phyloP scores from a whole-genome alignment of 2,888 invertebrate species.

The Cheilosia vernalis region DNA sequence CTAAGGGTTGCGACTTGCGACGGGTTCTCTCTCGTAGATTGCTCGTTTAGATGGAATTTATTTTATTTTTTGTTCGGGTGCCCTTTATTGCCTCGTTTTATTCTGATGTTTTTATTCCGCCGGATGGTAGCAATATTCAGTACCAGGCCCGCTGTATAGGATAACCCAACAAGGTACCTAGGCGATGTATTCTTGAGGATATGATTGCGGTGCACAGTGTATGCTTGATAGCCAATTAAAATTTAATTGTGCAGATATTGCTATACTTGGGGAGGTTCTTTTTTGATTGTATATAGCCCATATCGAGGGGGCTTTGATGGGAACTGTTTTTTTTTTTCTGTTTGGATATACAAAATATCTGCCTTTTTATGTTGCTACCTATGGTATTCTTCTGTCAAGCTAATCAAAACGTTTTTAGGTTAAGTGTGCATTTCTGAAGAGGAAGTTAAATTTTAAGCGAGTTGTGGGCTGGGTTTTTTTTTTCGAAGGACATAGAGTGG shows the following conservation, averaged over 20 bases:
- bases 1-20: slow-evolving; percentile 16
- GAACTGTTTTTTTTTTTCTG: slow-evolving; percentile 13
- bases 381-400: neutral
- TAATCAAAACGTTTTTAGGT: slow-evolving; percentile 36
- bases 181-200: slow-evolving; percentile 28
- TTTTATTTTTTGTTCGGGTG: slow-evolving; percentile 1
- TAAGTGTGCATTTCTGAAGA: slow-evolving; percentile 42
- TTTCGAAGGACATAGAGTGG: slow-evolving; percentile 3
- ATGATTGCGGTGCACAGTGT: slow-evolving; percentile 23
- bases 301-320: slow-evolving; percentile 2
- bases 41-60: slow-evolving; percentile 43
- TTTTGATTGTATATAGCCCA: neutral
- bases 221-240: slow-evolving; percentile 70
- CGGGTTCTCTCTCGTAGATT: slow-evolving; percentile 29
- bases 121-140: neutral
- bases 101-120: slow-evolving; percentile 21
- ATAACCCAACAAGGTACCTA: slow-evolving; percentile 4
- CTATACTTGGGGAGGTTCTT: slow-evolving; percentile 32
- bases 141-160: slow-evolving; percentile 1
- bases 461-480: neutral
- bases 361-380: neutral
- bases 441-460: slow-evolving; percentile 32
- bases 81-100: slow-evolving; percentile 30
- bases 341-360: slow-evolving; percentile 25
- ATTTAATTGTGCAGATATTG: slow-evolving; percentile 72